Evolutionary conservation across 2,888 invertebrate genomes (phyloP), one percentile per base, ranked within the genome.

Genomic region (Amiota mariae): DNA sequence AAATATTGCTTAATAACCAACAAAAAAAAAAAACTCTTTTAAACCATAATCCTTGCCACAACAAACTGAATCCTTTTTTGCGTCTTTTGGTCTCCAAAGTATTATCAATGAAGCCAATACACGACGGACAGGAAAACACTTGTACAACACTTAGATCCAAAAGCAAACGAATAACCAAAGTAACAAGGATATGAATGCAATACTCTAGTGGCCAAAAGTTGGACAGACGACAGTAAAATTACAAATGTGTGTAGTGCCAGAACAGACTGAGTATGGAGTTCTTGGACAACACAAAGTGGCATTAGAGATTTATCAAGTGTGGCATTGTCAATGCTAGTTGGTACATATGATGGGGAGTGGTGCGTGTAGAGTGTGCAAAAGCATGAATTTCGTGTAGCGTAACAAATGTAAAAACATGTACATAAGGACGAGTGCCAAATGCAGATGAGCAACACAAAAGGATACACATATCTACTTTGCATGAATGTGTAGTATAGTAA

Each of bases 281-380:
- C 51, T 18, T 20, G 81, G 78, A 80, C 82, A 82, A 24, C 82
- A 85, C 86, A 85, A 86, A 87, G 86, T 87, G 86, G 85, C 87
- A 87, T 87, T 86, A 81, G 87, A 87, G 87, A 87, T 85, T 87
- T 86, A 87, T 86, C 87, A 86, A 87, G 87, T 87, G 87, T 87
- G 82, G 84, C 84, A 10, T 15, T 18, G 18, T 20, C 59, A 59
- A 20, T 59, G 59, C 20, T 59, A 59, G 20, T 20, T 59, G 20
- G 12, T 10, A 18, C 10, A 15, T 57, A 15, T 57, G 15, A 10
- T 57, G 57, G 6, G 12, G n/a, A 10, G 15, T 48, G 64, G 0
- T 15, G 11, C 20, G 18, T n/a, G 57, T 11, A 59, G 18, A 54
- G 13, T 54, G 70, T 56, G 36, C 51, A 36, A 36, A 36, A 36